A percentile compares a stretch with the other conserved stretches of the same genome.
Conservation (phyloP, 2,113 vertebrate genomes). For the Eira barbara region DNA sequence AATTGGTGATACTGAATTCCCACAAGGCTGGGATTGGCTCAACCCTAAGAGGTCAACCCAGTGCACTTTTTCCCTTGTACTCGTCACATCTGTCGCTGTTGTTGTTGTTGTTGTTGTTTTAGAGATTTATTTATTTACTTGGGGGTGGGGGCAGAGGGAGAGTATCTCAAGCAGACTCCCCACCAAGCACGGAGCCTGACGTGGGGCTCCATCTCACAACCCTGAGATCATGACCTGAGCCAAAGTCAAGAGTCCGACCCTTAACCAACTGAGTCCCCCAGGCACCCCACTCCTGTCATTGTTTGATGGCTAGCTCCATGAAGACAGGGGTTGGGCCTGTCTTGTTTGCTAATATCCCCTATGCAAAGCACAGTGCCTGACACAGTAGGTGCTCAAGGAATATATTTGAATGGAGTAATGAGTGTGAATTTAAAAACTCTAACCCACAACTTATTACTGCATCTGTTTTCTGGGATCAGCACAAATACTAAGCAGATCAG, state of each 20-base stretch:
- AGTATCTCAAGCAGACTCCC: background rate
- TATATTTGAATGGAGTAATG: slow-evolving; percentile 9
- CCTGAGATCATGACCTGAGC: background rate
- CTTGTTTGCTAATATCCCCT: background rate
- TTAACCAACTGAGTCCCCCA: background rate
- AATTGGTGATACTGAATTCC: background rate
- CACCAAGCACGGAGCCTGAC: background rate
- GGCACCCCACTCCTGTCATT: background rate
- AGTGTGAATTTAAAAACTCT: background rate
- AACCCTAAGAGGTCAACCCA: background rate
- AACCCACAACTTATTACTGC: background rate
- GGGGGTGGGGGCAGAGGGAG: no score
- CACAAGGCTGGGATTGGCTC: background rate
- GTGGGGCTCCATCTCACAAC: no score
- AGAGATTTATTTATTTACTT: no score
- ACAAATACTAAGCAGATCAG: slow-evolving; percentile 6
- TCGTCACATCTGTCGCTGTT: background rate
- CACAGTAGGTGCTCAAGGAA: background rate
- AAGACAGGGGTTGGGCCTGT: background rate
- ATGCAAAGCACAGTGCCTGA: slow-evolving; percentile 6
- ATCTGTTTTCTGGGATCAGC: slow-evolving; percentile 16
- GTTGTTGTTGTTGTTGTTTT: no score
- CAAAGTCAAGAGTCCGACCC: background rate
- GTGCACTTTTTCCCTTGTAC: background rate
- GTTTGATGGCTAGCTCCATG: background rate